phyloP scores from a whole-genome alignment of 1,140 invertebrate genomes.

The Drosophila sproati region DNA sequence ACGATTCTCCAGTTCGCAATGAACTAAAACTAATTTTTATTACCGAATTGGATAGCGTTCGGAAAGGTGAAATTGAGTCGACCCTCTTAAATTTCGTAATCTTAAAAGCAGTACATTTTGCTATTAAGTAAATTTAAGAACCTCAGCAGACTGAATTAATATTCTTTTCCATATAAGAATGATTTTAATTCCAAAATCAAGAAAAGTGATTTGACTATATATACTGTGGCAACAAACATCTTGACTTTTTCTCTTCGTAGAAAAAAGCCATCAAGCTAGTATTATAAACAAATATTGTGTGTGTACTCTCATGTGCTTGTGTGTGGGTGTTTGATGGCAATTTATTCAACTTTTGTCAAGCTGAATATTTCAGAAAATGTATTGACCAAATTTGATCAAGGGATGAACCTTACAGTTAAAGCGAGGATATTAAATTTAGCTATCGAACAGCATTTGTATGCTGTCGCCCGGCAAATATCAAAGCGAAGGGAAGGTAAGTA shows the following conservation, averaged over 20 bases:
- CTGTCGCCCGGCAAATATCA: conserved; percentile 42
- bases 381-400: conserved; percentile 62
- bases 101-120: neutral
- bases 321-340: conserved; percentile 7
- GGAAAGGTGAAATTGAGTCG: neutral
- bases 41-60: conserved; percentile 24
- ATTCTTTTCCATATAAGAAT: neutral
- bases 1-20: conserved; percentile 7
- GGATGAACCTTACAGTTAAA: conserved; percentile 42
- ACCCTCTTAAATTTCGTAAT: neutral
- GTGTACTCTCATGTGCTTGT: neutral
- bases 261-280: conserved; percentile 33
- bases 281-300: conserved; percentile 26
- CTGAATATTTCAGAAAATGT: conserved; percentile 52
- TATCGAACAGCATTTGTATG: conserved; percentile 30
- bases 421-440: conserved; percentile 61
- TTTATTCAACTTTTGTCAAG: conserved; percentile 46
- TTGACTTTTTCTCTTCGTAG: conserved; percentile 26
- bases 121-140: too few relatives aligned
- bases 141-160: too few relatives aligned
- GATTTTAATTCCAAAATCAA: neutral
- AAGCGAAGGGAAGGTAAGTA: conserved; percentile 18
- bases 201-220: conserved; percentile 13
- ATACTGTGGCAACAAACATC: conserved; percentile 15
- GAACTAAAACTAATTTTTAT: conserved; percentile 28